Evolutionary conservation across 2,888 invertebrate species (phyloP).

Genomic region (Rhabditoides inermis): DNA sequence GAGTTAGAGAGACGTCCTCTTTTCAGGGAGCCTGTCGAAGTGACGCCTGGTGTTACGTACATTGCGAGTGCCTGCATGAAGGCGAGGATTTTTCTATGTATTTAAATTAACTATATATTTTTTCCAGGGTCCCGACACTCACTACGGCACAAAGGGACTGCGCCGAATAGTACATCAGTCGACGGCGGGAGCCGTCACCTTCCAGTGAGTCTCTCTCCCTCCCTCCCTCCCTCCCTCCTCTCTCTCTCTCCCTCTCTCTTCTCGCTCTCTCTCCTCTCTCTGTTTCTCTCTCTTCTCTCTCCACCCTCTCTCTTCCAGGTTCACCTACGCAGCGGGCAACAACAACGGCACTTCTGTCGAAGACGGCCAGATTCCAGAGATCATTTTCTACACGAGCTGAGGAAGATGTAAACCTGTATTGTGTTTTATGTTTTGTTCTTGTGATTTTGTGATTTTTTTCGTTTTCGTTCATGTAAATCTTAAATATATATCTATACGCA

Average conservation of each 20-base stretch:
- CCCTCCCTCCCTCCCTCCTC: slow-evolving; percentile 66
- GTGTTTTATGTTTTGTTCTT: no score
- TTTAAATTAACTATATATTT: not conserved
- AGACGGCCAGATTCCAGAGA: slow-evolving; percentile 78
- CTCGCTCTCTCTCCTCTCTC: slow-evolving; percentile 63
- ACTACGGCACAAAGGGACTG: slow-evolving; percentile 74
- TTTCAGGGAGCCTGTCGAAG: slow-evolving; percentile 77
- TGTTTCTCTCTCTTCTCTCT: slow-evolving; percentile 56
- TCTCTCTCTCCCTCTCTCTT: slow-evolving; percentile 57
- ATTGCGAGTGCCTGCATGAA: slow-evolving; percentile 66
- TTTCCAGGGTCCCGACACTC: slow-evolving; percentile 72
- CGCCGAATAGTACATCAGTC: slow-evolving; percentile 66
- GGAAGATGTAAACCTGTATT: no score
- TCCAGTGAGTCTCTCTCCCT: slow-evolving; percentile 31
- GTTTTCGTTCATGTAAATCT: no score
- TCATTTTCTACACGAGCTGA: slow-evolving; percentile 66
- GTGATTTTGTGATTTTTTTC: no score
- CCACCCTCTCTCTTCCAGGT: slow-evolving; percentile 66
- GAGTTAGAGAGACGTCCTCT: no score
- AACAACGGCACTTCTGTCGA: slow-evolving; percentile 72
- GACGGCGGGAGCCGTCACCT: slow-evolving; percentile 14
- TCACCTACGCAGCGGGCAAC: slow-evolving; percentile 75
- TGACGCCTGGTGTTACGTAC: slow-evolving; percentile 70
- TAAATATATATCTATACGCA: no score
- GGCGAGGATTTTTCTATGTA: not conserved